phyloP scores from a whole-genome alignment of 2,888 invertebrate genomes.

The Sialis fuliginosa region DNA sequence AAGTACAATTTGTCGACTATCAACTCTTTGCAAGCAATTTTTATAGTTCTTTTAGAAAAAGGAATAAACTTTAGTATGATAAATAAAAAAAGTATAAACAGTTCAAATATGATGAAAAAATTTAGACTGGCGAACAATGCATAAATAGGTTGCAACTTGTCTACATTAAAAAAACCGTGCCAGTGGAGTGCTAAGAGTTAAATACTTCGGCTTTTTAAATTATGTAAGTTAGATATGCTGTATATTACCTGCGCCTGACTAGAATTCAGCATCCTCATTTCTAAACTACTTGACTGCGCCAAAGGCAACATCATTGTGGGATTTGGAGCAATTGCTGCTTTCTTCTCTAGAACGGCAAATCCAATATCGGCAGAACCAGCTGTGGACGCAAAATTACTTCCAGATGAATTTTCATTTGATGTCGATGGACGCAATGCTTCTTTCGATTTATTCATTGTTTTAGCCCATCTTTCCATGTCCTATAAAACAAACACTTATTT shows the following conservation, averaged over 20 bases:
- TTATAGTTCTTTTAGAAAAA: too few relatives aligned
- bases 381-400: slow-evolving; percentile 13
- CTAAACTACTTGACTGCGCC: neutral
- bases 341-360: slow-evolving; percentile 77
- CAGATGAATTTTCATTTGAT: neutral
- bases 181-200: too few relatives aligned
- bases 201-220: too few relatives aligned
- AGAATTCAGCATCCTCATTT: neutral
- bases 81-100: too few relatives aligned
- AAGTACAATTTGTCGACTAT: too few relatives aligned
- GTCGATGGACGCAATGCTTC: slow-evolving; percentile 32
- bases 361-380: slow-evolving; percentile 83
- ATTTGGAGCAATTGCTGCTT: slow-evolving; percentile 21
- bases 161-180: too few relatives aligned
- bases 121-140: too few relatives aligned
- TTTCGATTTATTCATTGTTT: slow-evolving; percentile 91
- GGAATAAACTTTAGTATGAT: too few relatives aligned
- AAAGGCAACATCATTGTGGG: neutral
- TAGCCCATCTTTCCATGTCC: slow-evolving; percentile 91
- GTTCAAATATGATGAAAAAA: too few relatives aligned
- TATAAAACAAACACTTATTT: slow-evolving; percentile 11
- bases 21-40: too few relatives aligned
- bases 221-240: too few relatives aligned
- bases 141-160: too few relatives aligned
- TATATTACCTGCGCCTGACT: neutral